Base-by-base conservation (phyloP, 30 jellyfish, hydroid and myxozoan genomes). In the Haliclystus octoradiatus region DNA sequence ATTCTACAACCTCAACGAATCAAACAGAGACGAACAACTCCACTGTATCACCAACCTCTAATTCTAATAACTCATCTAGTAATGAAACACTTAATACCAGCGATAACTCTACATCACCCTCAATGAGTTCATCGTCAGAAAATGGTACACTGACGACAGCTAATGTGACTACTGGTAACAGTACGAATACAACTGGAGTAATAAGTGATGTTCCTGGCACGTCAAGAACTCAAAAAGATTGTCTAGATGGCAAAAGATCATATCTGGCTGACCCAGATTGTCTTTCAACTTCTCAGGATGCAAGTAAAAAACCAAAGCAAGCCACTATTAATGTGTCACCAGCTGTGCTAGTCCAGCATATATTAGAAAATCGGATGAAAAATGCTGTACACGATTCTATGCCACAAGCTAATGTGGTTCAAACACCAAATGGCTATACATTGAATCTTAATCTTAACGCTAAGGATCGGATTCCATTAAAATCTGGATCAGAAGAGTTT, bases 341-440 rank as follows among this genome's bases (percentile, higher is more conserved):
- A 15, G 85, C 74, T 2, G 93, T 78, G 63, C 65, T 89, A 7
- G 73, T 89, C 30, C 95, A 81, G 69, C 93, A 76, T 28, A 76
- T 76, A 30, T 62, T 89, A 34, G 72, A 68, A 75, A 76, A 73
- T 13, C 74, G 75, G 62, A 80, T 78, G 35, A 89, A 89, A 49
- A 46, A 76, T 63, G 65, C 70, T 34, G 93, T 81, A 22, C 79
- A 77, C 25, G 77, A 81, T 65, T 60, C 98, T 9, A 40, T 89
- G 33, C 98, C 98, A 24, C 86, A 80, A 34, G 95, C 98, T 5
- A 70, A 77, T 33, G 95, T 89, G 14, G 91, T 72, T 63, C 80
- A 89, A 68, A 89, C 98, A 0, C 80, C 78, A 50, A 80, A 61
- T 61, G 98, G 98, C 2, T 89, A 78, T 52, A 89, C 93, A 14